These are phyloP conservation scores for Emys orbicularis DNA, from an alignment of 2,797 vertebrate species.

Conservation along the genomic window DNA sequence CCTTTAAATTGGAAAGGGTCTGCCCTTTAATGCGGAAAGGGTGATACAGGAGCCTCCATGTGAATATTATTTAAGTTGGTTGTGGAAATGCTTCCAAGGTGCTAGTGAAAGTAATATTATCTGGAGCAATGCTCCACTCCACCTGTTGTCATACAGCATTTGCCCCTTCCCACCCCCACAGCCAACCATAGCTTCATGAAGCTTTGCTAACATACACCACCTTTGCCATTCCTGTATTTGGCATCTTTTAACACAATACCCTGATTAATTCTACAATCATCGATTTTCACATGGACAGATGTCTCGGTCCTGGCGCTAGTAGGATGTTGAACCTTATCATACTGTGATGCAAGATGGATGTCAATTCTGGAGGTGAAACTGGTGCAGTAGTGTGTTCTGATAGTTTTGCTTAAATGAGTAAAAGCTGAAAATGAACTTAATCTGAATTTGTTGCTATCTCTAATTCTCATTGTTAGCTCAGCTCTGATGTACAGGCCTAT, in stretches of 20 bases:
- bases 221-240: not conserved
- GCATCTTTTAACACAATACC: not conserved
- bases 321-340: not conserved
- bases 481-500: not conserved
- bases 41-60: not conserved
- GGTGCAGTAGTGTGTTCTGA: not conserved
- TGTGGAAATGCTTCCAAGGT: rapidly evolving
- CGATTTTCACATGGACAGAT: not conserved
- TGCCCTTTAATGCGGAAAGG: not conserved
- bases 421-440: not conserved
- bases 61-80: not conserved
- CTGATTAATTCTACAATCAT: no score
- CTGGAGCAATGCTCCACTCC: rapidly evolving
- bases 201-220: rapidly evolving
- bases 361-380: not conserved
- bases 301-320: not conserved
- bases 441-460: not conserved
- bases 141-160: not conserved
- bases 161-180: not conserved
- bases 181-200: not conserved
- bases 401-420: not conserved
- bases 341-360: not conserved
- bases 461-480: not conserved
- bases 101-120: rapidly evolving
- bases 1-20: not conserved